Percentiles rank a stretch among this genome's conserved stretches.
Evolutionary conservation across 1,140 invertebrate species (phyloP).

Genomic region (Bombus balteatus): DNA sequence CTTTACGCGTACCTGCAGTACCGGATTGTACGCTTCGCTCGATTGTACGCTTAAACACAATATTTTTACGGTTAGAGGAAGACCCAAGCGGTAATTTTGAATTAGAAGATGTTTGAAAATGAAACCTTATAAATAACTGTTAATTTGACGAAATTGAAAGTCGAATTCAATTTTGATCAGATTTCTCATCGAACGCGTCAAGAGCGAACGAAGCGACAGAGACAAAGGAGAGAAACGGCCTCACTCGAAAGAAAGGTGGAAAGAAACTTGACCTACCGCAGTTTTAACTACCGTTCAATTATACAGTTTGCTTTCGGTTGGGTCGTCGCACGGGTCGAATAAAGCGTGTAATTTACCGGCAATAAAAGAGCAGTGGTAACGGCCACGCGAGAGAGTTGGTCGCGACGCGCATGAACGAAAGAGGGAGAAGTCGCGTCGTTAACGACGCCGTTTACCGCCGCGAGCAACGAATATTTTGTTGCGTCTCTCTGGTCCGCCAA

Average conservation of each 20-base stretch:
- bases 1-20: background rate
- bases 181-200: background rate
- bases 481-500: constrained; percentile 57
- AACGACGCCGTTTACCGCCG: constrained; percentile 81
- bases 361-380: constrained; percentile 77
- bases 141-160: background rate
- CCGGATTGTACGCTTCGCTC: background rate
- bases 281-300: constrained; percentile 76
- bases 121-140: background rate
- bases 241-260: constrained; percentile 17
- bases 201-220: background rate
- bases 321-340: constrained; percentile 74
- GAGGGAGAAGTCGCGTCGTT: constrained; percentile 70
- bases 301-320: constrained; percentile 73
- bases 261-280: constrained; percentile 75
- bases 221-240: background rate
- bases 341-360: constrained; percentile 81
- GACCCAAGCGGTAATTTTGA: background rate
- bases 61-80: background rate
- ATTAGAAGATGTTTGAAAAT: background rate
- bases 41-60: background rate
- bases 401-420: constrained; percentile 6
- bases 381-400: constrained; percentile 2
- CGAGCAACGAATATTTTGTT: constrained; percentile 80
- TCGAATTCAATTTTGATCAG: background rate